These are phyloP conservation scores for Mythimna albipuncta DNA, from an alignment of 2,888 invertebrate genomes.

Conservation along the genomic window DNA sequence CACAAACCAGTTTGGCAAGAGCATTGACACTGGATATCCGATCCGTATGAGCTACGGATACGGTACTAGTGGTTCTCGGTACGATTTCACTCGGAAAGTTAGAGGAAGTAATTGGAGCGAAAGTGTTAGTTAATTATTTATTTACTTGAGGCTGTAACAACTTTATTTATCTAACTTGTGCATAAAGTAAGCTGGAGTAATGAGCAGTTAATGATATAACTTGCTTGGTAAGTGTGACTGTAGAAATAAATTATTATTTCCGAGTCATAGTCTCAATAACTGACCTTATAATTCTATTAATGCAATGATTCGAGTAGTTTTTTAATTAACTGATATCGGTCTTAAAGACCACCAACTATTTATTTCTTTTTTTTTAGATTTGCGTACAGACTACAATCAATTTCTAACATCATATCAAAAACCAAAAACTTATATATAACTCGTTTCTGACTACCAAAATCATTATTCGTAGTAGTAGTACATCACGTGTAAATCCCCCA, in stretches of 20 bases:
- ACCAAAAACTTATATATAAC: conserved; percentile 11
- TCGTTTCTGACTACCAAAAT: conserved; percentile 4
- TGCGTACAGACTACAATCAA: background rate
- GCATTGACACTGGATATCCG: conserved; percentile 63
- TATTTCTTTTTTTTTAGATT: background rate
- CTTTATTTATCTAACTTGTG: conserved; percentile 20
- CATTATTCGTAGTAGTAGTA: conserved; percentile 43
- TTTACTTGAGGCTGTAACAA: conserved; percentile 6
- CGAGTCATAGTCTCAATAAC: background rate
- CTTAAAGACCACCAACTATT: background rate
- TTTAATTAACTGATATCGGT: background rate
- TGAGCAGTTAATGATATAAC: conserved; percentile 8
- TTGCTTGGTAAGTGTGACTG: background rate
- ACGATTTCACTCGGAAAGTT: conserved; percentile 55
- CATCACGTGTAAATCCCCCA: conserved; percentile 52
- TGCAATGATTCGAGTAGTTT: background rate
- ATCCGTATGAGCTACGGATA: conserved; percentile 52
- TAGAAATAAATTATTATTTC: background rate
- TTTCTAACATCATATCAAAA: background rate
- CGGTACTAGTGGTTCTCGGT: conserved; percentile 46
- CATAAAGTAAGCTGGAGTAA: background rate
- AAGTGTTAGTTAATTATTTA: conserved; percentile 40
- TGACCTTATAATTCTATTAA: too few species aligned
- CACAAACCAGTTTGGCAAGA: conserved; percentile 60
- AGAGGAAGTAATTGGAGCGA: conserved; percentile 53